A percentile compares a stretch with the other conserved stretches of the same genome.
Evolutionary conservation across 2,888 invertebrate genomes (phyloP).

Genomic region (Glaucopsyche alexis): DNA sequence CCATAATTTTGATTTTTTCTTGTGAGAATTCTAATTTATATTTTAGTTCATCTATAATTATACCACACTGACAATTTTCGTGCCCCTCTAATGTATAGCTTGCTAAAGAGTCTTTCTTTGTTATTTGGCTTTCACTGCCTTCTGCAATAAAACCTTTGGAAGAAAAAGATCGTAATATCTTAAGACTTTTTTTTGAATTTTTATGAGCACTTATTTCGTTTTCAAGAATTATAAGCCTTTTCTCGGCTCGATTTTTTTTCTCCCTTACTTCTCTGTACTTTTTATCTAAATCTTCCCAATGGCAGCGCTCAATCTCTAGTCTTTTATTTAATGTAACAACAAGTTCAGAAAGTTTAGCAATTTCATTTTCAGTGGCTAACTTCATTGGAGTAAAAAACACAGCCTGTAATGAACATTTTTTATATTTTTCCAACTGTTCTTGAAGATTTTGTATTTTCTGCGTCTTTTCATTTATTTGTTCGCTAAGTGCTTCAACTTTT

Average conservation of each 20-base stretch:
- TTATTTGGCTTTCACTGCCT: constrained; percentile 42
- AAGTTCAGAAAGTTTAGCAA: constrained; percentile 80
- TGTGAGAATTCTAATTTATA: constrained; percentile 81
- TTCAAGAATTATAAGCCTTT: constrained; percentile 51
- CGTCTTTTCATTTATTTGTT: constrained; percentile 69
- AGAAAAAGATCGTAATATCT: constrained; percentile 52
- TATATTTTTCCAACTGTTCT: constrained; percentile 66
- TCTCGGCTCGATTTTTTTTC: constrained; percentile 62
- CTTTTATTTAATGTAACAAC: constrained; percentile 78
- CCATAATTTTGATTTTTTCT: constrained; percentile 83
- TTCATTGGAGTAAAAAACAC: constrained; percentile 76
- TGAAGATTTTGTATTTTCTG: constrained; percentile 70
- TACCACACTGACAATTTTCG: neutral
- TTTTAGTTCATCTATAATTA: constrained; percentile 56
- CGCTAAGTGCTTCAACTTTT: constrained; percentile 72
- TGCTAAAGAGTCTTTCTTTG: constrained; percentile 52
- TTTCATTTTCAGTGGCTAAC: constrained; percentile 82
- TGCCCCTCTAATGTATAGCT: neutral
- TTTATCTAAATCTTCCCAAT: constrained; percentile 79
- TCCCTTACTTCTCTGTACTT: constrained; percentile 79
- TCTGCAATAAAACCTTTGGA: constrained; percentile 45
- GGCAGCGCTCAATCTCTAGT: constrained; percentile 79
- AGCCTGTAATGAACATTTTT: constrained; percentile 72
- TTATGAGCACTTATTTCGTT: constrained; percentile 53
- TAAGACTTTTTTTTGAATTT: constrained; percentile 57